Percentiles rank a stretch among this genome's conserved stretches.
These are phyloP conservation scores for Cheumatopsyche charites DNA, from an alignment of 1,140 invertebrate species.

Conservation along the genomic window DNA sequence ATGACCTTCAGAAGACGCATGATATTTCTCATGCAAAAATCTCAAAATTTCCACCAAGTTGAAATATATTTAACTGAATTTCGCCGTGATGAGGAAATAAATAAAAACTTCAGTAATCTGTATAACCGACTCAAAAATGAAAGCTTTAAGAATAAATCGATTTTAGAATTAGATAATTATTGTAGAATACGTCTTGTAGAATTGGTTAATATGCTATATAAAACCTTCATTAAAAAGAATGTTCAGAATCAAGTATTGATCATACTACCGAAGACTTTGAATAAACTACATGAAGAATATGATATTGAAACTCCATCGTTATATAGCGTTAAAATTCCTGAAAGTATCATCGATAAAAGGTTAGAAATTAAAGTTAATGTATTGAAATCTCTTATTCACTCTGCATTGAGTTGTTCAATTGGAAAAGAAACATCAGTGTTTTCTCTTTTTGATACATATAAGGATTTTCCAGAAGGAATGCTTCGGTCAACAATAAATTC, in stretches of 20 bases:
- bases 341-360: background rate
- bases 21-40: conserved; percentile 64
- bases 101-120: conserved; percentile 25
- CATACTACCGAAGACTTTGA: conserved; percentile 31
- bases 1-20: conserved; percentile 68
- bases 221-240: conserved; percentile 28
- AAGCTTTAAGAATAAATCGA: conserved; percentile 4
- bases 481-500: conserved; percentile 63
- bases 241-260: background rate
- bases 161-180: conserved; percentile 7
- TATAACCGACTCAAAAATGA: conserved; percentile 10
- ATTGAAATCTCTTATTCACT: conserved; percentile 58
- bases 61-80: conserved; percentile 38
- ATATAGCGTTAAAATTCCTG: background rate
- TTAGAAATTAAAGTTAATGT: background rate
- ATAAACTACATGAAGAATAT: conserved; percentile 29
- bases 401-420: conserved; percentile 64
- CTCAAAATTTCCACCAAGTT: conserved; percentile 22
- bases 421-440: conserved; percentile 65
- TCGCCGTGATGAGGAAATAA: background rate
- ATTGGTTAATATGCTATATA: conserved; percentile 38
- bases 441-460: conserved; percentile 69
- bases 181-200: conserved; percentile 45
- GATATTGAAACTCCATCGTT: conserved; percentile 18
- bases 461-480: conserved; percentile 67